These are phyloP conservation scores for Kryptopterus vitreolus DNA, from an alignment of 2,797 vertebrate genomes.

Conservation along the genomic window DNA sequence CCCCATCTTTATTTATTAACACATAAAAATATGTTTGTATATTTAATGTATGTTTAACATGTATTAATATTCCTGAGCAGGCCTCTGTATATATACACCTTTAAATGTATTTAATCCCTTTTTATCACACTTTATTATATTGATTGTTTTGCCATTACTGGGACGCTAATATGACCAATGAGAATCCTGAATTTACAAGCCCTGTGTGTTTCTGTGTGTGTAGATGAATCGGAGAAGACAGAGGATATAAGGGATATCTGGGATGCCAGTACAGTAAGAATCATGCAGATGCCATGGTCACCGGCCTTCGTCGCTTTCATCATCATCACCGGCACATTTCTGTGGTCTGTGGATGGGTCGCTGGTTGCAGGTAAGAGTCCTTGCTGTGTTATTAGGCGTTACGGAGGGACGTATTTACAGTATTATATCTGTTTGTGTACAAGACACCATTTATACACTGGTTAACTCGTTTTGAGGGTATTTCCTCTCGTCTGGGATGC, in stretches of 20 bases:
- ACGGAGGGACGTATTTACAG: too few relatives aligned
- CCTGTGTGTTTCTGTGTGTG: slow-evolving; percentile 17
- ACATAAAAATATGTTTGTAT: too few relatives aligned
- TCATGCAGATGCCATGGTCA: slow-evolving; percentile 83
- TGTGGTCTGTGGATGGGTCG: slow-evolving; percentile 76
- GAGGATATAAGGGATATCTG: slow-evolving; percentile 76
- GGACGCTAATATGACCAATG: neutral
- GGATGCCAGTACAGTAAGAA: slow-evolving; percentile 86
- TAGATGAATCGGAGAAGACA: slow-evolving; percentile 55
- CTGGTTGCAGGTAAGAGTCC: slow-evolving; percentile 85
- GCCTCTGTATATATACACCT: too few relatives aligned
- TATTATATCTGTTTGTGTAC: slow-evolving; percentile 63
- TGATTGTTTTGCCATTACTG: neutral
- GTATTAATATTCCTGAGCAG: too few relatives aligned
- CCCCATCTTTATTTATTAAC: too few relatives aligned
- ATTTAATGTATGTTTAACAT: too few relatives aligned
- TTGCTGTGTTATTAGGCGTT: neutral
- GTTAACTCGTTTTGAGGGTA: neutral
- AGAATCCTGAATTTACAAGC: neutral
- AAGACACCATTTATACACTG: slow-evolving; percentile 44
- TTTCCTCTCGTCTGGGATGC: neutral
- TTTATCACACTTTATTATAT: too few relatives aligned
- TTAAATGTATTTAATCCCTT: too few relatives aligned
- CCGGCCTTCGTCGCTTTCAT: slow-evolving; percentile 76
- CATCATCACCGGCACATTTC: slow-evolving; percentile 77